These are phyloP conservation scores for Hylyphantes graminicola DNA, from an alignment of 1,140 invertebrate species.

Conservation along the genomic window DNA sequence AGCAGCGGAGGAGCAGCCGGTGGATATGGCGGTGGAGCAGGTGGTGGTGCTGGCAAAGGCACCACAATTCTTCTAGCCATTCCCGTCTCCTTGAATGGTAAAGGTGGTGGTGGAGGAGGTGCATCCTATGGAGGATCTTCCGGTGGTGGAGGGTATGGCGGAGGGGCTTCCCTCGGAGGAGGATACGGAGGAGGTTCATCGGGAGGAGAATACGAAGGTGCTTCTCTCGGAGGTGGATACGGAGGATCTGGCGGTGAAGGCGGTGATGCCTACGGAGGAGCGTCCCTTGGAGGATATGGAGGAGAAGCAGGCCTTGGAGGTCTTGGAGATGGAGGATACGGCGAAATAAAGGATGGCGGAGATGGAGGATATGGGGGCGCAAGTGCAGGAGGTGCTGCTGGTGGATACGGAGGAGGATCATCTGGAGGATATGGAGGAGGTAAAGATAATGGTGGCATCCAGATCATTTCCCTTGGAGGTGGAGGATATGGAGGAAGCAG, in stretches of 20 bases:
- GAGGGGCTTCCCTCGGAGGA: conserved; percentile 4
- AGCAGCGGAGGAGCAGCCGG: neutral
- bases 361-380: conserved; percentile 20
- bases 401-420: conserved; percentile 33
- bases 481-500: neutral
- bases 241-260: conserved; percentile 29
- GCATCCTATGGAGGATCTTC: conserved; percentile 37
- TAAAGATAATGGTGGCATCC: neutral
- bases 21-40: conserved; percentile 21
- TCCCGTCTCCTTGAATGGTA: conserved; percentile 32
- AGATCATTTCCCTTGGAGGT: neutral
- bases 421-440: conserved; percentile 28
- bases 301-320: conserved; percentile 15
- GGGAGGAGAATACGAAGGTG: conserved; percentile 33
- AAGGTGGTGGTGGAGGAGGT: conserved; percentile 9
- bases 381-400: conserved; percentile 3
- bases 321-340: neutral
- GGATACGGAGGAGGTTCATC: conserved; percentile 18
- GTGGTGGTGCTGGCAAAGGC: conserved; percentile 32
- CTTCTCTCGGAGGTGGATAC: conserved; percentile 6
- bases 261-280: conserved; percentile 35
- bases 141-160: conserved; percentile 36
- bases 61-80: conserved; percentile 47
- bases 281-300: conserved; percentile 18
- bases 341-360: conserved; percentile 3